Evolutionary conservation across 2,888 invertebrate genomes (phyloP), one percentile per base, ranked within the genome.

Genomic region (Philonicus albiceps): DNA sequence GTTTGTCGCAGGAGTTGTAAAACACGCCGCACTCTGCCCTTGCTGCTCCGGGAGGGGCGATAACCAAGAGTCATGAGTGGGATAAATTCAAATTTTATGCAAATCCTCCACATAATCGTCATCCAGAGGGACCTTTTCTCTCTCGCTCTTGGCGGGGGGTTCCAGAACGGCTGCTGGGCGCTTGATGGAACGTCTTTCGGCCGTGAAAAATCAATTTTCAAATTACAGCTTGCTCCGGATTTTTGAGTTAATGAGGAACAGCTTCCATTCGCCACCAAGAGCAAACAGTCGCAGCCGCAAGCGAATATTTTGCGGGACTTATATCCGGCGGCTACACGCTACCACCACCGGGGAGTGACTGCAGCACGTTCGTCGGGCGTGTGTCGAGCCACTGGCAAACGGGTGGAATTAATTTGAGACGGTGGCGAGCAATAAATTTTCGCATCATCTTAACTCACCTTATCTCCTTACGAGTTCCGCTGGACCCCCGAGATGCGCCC

Each of bases 31-130:
- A 76, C 37, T 43, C 40, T 76, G 76, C 13, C 22, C 22, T 22
- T 40, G 76, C 11, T 75, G 19, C 76, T 76, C 22, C 40, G n/a
- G 8, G 34, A 22, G 43, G 76, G 40, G 40, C 40, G 76, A 76
- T 76, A 76, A 76, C 40, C 76, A 40, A 76, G 13, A 76, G 22
- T 19, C 76, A 40, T 43, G 76, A 76, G 76, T 64, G 40, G 40
- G 76, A 76, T 76, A 76, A 76, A 76, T 76, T 40, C 40, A 76
- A 34, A 76, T 76, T 76, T 76, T 76, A 76, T 76, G 76, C 40
- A 76, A 76, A 76, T 76, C 40, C 19, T 76, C 22, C 43, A 11
- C 76, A 76, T 76, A 37, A 76, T 76, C 34, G 22, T 76, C 40
- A 76, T 76, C 43, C 76, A 43, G 22, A 7, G 64, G 64, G 64